Conservation (phyloP, 2,113 vertebrate species). For the Platichthys stellatus region DNA sequence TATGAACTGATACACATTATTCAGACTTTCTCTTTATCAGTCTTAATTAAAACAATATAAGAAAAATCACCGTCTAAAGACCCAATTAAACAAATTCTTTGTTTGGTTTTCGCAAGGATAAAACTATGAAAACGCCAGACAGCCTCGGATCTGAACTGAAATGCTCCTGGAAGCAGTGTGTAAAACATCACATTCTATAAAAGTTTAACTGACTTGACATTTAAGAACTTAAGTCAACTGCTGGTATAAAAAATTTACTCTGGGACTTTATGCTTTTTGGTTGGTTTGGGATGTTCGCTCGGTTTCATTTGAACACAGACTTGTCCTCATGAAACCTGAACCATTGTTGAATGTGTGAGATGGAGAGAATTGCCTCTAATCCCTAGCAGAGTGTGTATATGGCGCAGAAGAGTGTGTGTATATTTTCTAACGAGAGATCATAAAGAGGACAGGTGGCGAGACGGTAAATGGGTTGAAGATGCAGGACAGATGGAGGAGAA, state of each 20-base stretch:
- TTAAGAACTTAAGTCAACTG: constrained; percentile 51
- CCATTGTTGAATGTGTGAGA: neutral
- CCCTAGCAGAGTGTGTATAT: neutral
- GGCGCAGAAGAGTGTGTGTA: constrained; percentile 4
- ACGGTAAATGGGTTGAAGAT: constrained; percentile 22
- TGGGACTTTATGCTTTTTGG: constrained; percentile 8
- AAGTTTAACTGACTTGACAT: constrained; percentile 59
- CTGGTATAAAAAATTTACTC: constrained; percentile 28
- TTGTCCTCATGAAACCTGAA: constrained; percentile 6
- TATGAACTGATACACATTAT: neutral
- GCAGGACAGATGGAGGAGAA: constrained; percentile 27
- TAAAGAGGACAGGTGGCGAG: constrained; percentile 19
- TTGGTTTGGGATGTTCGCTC: constrained; percentile 25
- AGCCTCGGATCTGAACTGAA: constrained; percentile 20
- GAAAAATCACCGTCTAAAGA: neutral
- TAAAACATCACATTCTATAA: constrained; percentile 55
- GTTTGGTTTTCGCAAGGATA: constrained; percentile 14
- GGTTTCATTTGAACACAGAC: constrained; percentile 15
- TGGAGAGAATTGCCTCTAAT: neutral
- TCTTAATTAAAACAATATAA: too few species aligned
- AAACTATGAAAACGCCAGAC: constrained; percentile 46
- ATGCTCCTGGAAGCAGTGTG: constrained; percentile 29
- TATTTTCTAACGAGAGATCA: constrained; percentile 20
- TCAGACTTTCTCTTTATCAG: too few species aligned
- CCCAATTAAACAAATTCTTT: constrained; percentile 9